These are phyloP conservation scores for Macropodus opercularis DNA, from an alignment of 2,797 vertebrate species.

Conservation along the genomic window DNA sequence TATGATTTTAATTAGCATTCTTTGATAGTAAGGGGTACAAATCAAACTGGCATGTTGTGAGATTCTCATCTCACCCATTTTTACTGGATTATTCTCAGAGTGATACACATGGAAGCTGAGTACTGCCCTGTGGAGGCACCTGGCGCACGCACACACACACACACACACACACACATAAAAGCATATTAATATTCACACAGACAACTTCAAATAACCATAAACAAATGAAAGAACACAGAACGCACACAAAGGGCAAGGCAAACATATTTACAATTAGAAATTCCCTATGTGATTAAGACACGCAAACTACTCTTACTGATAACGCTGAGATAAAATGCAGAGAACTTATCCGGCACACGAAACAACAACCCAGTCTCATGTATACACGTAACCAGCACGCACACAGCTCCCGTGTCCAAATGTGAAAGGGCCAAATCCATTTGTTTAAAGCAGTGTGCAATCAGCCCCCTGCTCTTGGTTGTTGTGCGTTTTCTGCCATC, in stretches of 20 bases:
- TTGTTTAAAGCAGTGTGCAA: conserved; percentile 76
- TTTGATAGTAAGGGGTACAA: conserved; percentile 92
- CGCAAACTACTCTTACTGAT: conserved; percentile 21
- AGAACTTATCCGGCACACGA: not conserved
- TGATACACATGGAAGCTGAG: conserved; percentile 69
- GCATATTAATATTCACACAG: conserved; percentile 19
- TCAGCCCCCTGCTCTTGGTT: conserved; percentile 69
- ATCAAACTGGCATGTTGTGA: conserved; percentile 95
- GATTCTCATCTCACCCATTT: conserved; percentile 86
- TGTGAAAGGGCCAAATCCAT: conserved; percentile 70
- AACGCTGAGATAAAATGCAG: conserved; percentile 30
- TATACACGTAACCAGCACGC: conserved; percentile 21
- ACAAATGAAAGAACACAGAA: conserved; percentile 30
- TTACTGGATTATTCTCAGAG: conserved; percentile 86
- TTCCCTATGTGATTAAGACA: conserved; percentile 44
- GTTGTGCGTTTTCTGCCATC: conserved; percentile 63
- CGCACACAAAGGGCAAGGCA: conserved; percentile 26
- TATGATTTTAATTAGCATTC: conserved; percentile 99
- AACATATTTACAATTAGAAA: conserved; percentile 42
- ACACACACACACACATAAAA: conserved; percentile 1
- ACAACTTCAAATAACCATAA: conserved; percentile 23
- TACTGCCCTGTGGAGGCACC: conserved; percentile 73
- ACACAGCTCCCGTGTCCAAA: conserved; percentile 59
- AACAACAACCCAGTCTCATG: conserved; percentile 28
- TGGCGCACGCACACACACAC: conserved; percentile 38